Base-by-base conservation (phyloP, 2,888 invertebrate species). In the Lysandra coridon region DNA sequence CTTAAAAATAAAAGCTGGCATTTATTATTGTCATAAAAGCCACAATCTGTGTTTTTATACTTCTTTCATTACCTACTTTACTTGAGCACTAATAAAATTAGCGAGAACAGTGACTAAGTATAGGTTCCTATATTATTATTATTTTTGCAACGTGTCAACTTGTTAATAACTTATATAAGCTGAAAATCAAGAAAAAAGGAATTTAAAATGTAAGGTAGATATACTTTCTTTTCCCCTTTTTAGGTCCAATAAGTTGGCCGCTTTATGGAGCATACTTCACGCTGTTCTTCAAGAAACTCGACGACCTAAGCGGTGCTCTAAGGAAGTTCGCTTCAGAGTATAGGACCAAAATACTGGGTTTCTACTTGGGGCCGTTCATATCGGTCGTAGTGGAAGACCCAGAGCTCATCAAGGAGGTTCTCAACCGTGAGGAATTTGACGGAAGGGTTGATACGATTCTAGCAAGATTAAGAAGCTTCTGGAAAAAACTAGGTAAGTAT, bases 171-270 rank as follows among this genome's bases (percentile, higher is more conserved):
- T 23, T 23, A 23, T 23, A 23, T 23, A 23, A 23, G 23, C 23
- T 23, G 23, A 23, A 23, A 23, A 23, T 23, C 23, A 23, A 23
- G 23, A 23, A 23, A 44, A 44, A 44, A 44, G 7, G 44, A 10
- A 44, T 44, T 44, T 44, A 44, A 6, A 49, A 49, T 10, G 2
- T 49, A 3, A 10, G 23, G 23, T 23, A 23, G 23, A 23, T 23
- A 49, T 57, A 57, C 4, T 57, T 57, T 57, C 4, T 12, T 64
- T 64, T 30, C 10, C 0, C 4, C 3, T 64, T 64, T 30, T 17
- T 86, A 96, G 96, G 96, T 73, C 96, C 96, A 2, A 95, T 96
- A 0, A 94, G 95, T 37, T 86, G 96, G 73, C 96, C 96, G 1
- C 78, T 96, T 30, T 96, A 95, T 83, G 96, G 96, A 2, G 95